Evolutionary conservation across 2,797 vertebrate species (phyloP), one percentile per base, ranked within the genome.

Genomic region (Micrastur ruficollis): DNA sequence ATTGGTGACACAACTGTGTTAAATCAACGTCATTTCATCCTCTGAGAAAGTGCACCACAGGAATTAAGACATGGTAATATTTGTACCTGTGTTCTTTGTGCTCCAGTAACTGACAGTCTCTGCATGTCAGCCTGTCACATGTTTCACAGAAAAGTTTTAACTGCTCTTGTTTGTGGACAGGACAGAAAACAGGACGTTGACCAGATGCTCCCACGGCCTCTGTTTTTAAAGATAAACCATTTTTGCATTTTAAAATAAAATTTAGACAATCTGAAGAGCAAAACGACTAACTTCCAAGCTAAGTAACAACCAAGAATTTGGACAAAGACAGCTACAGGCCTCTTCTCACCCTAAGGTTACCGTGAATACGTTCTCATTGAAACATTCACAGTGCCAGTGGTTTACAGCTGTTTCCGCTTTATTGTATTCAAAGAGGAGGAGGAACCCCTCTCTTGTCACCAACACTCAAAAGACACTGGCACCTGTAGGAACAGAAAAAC

Each of bases 111-210:
- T 99, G 99, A 94, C 99, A 99, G 98, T 99, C 99, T 97, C 99
- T 98, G 98, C 99, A 99, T 38, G 99, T 99, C 97, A 99, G 98
- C 83, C 99, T 99, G 98, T 99, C 99, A 95, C 99, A 99, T 25
- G 99, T 99, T 97, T 99, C 99, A 98, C 99, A 99, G 98, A 99
- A 99, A 90, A 99, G 99, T 98, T 99, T 99, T 95, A 99, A 98
- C 5, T 99, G 99, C 95, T 99, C 99, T 98, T 99, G 99, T 97
- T 99, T 99, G 98, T 99, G 99, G 73, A 99, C 93, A 75, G 99
- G 99, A 98, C 99, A 99, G 98, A 99, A 99, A 95, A 99, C 99
- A 32, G 98, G 99, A 96, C 99, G 98, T 97, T 99, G 99, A 95
- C 99, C 99, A 63, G 99, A 98, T 31, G 98, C 93, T 97, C 98